Conservation (phyloP, 2,888 invertebrate genomes). For the Apotomis turbidana region DNA sequence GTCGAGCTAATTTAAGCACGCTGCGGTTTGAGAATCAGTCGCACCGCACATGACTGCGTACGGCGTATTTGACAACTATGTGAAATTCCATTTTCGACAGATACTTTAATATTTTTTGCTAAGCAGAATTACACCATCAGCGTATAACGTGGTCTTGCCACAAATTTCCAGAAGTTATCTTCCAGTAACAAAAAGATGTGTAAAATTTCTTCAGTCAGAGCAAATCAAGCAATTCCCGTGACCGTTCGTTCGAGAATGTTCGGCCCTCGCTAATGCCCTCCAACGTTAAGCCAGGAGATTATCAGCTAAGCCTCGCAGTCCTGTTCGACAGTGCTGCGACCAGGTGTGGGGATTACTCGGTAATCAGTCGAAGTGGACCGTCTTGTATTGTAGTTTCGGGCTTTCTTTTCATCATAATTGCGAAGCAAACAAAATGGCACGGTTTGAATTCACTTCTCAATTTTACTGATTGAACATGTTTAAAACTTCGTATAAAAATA, state of each 20-base stretch:
- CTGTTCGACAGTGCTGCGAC: constrained; percentile 30
- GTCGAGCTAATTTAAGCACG: background rate
- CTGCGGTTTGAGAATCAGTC: background rate
- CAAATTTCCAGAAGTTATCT: no score
- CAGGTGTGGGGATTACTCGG: constrained; percentile 45
- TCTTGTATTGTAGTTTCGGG: constrained; percentile 8
- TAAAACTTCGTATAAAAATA: background rate
- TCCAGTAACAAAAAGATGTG: background rate
- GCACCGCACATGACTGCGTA: no score
- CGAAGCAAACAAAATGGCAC: background rate
- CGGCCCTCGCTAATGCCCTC: constrained; percentile 9
- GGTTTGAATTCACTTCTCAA: background rate
- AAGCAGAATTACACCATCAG: no score
- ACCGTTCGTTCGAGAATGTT: background rate
- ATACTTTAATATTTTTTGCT: no score
- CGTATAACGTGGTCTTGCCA: background rate
- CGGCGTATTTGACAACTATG: no score
- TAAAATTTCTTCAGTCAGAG: background rate
- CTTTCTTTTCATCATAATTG: constrained; percentile 11
- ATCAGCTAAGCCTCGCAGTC: constrained; percentile 25
- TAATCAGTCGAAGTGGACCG: constrained; percentile 45
- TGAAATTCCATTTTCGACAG: no score
- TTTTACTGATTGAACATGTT: background rate
- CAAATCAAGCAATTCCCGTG: constrained; percentile 25
- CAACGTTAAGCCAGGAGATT: constrained; percentile 17